Percentiles rank a stretch among this genome's conserved stretches.
Evolutionary conservation across 2,888 invertebrate species (phyloP).

Genomic region (Sussaba pulchella): DNA sequence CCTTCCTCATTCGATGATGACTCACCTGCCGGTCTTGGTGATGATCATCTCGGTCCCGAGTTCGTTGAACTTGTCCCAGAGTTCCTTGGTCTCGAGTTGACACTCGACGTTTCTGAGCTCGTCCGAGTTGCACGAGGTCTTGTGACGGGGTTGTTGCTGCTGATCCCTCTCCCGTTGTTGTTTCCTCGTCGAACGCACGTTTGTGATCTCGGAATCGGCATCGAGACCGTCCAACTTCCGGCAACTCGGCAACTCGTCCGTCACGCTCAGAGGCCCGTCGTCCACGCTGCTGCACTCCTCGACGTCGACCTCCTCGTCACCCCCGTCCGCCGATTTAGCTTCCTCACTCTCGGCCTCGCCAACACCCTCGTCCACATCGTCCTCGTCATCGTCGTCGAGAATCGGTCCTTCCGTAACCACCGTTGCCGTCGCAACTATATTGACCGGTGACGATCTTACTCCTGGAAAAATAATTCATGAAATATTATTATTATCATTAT

Average conservation of each 20-base stretch:
- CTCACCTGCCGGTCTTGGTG: slow-evolving; percentile 92
- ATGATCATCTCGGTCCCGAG: slow-evolving; percentile 94
- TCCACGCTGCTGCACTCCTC: slow-evolving; percentile 87
- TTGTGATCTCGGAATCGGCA: slow-evolving; percentile 73
- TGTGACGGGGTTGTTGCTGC: slow-evolving; percentile 76
- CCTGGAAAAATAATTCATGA: slow-evolving; percentile 68
- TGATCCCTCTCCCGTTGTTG: slow-evolving; percentile 73
- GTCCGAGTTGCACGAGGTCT: slow-evolving; percentile 87
- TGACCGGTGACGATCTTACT: slow-evolving; percentile 79
- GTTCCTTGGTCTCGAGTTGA: slow-evolving; percentile 91
- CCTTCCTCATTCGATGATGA: slow-evolving; percentile 59
- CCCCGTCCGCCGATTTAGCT: slow-evolving; percentile 80
- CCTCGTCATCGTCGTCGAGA: slow-evolving; percentile 85
- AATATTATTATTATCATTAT: too few species aligned
- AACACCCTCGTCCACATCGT: slow-evolving; percentile 86
- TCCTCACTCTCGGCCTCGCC: slow-evolving; percentile 84
- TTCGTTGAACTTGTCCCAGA: slow-evolving; percentile 93
- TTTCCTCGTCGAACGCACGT: slow-evolving; percentile 80
- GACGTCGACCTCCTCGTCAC: slow-evolving; percentile 86
- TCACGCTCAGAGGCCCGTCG: slow-evolving; percentile 79
- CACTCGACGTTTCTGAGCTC: slow-evolving; percentile 89
- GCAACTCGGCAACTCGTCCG: slow-evolving; percentile 70
- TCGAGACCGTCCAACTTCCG: slow-evolving; percentile 53
- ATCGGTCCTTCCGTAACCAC: slow-evolving; percentile 84
- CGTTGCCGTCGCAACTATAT: slow-evolving; percentile 83